Evolutionary conservation across 2,888 invertebrate species (phyloP).

Genomic region (Drosophila aldrichi): DNA sequence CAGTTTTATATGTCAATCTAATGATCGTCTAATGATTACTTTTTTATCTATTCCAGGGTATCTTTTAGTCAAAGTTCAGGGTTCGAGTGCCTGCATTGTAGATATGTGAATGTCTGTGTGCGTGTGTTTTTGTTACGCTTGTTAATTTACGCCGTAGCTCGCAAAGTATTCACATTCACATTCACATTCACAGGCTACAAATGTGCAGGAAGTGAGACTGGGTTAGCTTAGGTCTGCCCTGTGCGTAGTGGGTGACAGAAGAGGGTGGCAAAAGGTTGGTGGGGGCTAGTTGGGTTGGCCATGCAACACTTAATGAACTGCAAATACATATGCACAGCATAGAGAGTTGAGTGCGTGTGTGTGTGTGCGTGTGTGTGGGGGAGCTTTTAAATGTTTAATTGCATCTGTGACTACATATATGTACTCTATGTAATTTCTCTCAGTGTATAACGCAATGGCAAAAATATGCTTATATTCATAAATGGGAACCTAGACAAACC

Average conservation of each 20-base stretch:
- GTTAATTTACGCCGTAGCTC: conserved; percentile 72
- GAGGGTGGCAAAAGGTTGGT: neutral
- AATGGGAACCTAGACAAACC: conserved; percentile 43
- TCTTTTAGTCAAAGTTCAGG: neutral
- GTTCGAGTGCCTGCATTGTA: no score
- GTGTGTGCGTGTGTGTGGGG: neutral
- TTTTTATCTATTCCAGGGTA: neutral
- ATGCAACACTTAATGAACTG: conserved; percentile 62
- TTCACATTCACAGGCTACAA: conserved; percentile 20
- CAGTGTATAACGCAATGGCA: conserved; percentile 41
- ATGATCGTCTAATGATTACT: no score
- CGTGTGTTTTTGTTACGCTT: conserved; percentile 59
- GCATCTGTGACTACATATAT: conserved; percentile 40
- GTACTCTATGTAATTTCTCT: conserved; percentile 19
- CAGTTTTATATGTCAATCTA: no score
- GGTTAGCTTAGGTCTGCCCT: neutral
- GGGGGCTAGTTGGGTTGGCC: conserved; percentile 27
- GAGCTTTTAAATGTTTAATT: conserved; percentile 63
- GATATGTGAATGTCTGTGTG: conserved; percentile 10
- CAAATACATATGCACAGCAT: conserved; percentile 45
- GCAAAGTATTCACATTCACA: conserved; percentile 32
- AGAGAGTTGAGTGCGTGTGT: neutral
- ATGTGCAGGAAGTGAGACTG: conserved; percentile 43
- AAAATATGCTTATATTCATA: conserved; percentile 36
- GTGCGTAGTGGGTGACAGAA: neutral